Evolutionary conservation across 1,140 invertebrate species (phyloP).

Genomic region (Metopolophium dirhodum): DNA sequence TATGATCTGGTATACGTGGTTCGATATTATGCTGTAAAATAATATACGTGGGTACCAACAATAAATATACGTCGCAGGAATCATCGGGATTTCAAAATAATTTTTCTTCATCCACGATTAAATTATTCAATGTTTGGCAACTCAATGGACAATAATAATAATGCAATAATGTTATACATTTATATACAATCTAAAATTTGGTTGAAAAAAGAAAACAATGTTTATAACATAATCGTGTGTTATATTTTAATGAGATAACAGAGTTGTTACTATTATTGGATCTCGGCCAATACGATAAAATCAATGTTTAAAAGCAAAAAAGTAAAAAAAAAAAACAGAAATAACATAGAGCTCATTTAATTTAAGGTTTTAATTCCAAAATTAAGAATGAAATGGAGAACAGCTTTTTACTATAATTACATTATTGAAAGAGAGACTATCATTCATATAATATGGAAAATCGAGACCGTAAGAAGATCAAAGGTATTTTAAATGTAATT

Average conservation of each 20-base stretch:
- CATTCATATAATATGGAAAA: too few species aligned
- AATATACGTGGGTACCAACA: background rate
- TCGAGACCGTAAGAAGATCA: too few species aligned
- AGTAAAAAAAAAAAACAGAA: background rate
- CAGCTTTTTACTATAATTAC: background rate
- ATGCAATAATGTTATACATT: background rate
- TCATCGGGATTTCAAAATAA: background rate
- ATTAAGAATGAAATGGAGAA: background rate
- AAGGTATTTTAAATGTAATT: too few species aligned
- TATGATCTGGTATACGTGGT: too few species aligned
- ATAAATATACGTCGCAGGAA: background rate
- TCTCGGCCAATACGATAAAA: too few species aligned
- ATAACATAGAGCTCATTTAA: background rate
- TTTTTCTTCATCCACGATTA: background rate
- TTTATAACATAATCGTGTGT: too few species aligned
- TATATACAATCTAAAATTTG: background rate
- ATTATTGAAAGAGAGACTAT: too few species aligned
- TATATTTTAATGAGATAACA: background rate
- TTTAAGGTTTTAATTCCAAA: background rate
- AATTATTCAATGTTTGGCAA: background rate
- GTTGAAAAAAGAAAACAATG: too few species aligned
- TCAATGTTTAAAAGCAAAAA: background rate
- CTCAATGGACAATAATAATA: background rate
- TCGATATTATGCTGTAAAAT: too few species aligned
- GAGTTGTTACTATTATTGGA: background rate